Evolutionary conservation across 2,797 vertebrate genomes (phyloP), one percentile per base, ranked within the genome.

Genomic region (Iguana delicatissima): DNA sequence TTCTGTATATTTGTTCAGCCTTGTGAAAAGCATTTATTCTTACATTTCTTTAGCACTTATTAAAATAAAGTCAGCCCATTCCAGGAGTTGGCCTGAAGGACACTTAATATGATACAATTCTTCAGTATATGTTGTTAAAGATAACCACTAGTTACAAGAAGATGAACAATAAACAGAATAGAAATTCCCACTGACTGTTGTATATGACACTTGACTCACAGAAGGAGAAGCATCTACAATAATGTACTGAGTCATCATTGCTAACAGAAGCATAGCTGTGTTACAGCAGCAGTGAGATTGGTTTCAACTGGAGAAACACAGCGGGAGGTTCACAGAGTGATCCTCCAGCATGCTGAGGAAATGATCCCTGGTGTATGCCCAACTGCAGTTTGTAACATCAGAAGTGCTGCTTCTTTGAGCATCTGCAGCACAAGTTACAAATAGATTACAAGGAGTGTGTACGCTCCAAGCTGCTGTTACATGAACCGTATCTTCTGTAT

Each of bases 311-410:
- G 91, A 72, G 85, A 87, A 92, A 94, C 77, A 83, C 80, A 1
- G 85, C 64, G 87, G 93, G 93, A 89, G 91, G 86, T 50, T 93
- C 83, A 90, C 8, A 69, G 69, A 94, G 80, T 59, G 80, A 89
- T 94, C 87, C 88, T 96, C 91, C 88, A 92, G 84, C 93, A 84
- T 93, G 89, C 88, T 95, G 94, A 26, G 86, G 92, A 95, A 96
- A 96, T 93, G 93, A 96, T 95, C 92, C 93, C 94, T 72, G 64
- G 91, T 95, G 92, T 95, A 93, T 0, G 1, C 57, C 89, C 93
- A 93, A 95, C 91, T 84, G 84, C 16, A 4, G 91, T 81, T 90
- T 5, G 88, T 90, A 94, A 94, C 81, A 93, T 85, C 89, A 87
- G 76, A 94, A 93, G 55, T 89, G 46, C 89, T 91, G 82, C 59